Percentiles rank a stretch among this genome's conserved stretches.
Evolutionary conservation across 2,888 invertebrate genomes (phyloP).

Genomic region (Meiosimyza platycephala): DNA sequence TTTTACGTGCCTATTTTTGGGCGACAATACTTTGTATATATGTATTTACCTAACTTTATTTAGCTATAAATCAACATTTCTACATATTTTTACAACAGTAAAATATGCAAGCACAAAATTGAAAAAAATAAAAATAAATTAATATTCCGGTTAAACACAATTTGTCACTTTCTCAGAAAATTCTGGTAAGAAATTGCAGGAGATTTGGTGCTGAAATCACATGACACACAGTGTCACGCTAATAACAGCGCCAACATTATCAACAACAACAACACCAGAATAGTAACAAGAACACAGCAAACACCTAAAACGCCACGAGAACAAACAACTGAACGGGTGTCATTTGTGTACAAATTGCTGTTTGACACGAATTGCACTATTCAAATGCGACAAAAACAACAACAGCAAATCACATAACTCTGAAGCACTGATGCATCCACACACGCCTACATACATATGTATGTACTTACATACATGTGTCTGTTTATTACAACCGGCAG

Average conservation of each 20-base stretch:
- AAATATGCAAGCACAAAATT: background rate
- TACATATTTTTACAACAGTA: background rate
- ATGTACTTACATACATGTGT: background rate
- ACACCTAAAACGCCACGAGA: slow-evolving; percentile 10
- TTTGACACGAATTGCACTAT: slow-evolving; percentile 62
- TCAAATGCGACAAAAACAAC: slow-evolving; percentile 47
- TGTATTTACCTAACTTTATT: no score
- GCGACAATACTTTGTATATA: no score
- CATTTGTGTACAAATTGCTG: slow-evolving; percentile 57
- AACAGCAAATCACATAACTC: slow-evolving; percentile 1
- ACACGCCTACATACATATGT: background rate
- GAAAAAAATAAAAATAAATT: background rate
- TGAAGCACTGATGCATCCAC: background rate
- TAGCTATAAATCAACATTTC: no score
- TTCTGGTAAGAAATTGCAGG: no score
- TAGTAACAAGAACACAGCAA: slow-evolving; percentile 4
- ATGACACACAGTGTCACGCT: no score
- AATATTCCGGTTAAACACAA: background rate
- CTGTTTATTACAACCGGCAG: no score
- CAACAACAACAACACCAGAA: background rate
- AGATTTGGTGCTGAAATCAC: no score
- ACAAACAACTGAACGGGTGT: slow-evolving; percentile 48
- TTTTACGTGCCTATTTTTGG: no score
- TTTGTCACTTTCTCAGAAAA: slow-evolving; percentile 21
- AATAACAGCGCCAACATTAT: no score